A percentile compares a stretch with the other conserved stretches of the same genome.
These are phyloP conservation scores for Galerucella pusilla DNA, from an alignment of 2,888 invertebrate genomes.

Conservation along the genomic window DNA sequence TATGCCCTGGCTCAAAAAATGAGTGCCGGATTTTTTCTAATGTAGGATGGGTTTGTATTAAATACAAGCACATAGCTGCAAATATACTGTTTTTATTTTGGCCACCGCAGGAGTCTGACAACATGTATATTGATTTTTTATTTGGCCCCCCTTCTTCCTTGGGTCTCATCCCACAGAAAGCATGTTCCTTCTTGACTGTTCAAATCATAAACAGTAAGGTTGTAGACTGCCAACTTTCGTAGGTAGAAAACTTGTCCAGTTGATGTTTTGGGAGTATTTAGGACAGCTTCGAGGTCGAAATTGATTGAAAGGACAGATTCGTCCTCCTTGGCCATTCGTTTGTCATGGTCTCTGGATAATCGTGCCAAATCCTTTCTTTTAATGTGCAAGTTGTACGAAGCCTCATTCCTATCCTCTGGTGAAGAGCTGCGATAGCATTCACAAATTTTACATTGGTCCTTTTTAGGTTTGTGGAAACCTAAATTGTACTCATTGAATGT, in stretches of 20 bases:
- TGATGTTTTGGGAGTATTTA: slow-evolving; percentile 50
- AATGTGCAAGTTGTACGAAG: slow-evolving; percentile 37
- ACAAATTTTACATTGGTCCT: slow-evolving; percentile 53
- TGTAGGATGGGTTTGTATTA: no score
- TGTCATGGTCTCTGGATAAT: slow-evolving; percentile 50
- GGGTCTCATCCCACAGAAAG: slow-evolving; percentile 55
- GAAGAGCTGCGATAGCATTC: slow-evolving; percentile 38
- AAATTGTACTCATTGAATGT: no score
- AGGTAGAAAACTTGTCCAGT: slow-evolving; percentile 53
- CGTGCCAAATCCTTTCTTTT: slow-evolving; percentile 46
- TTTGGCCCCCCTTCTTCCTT: slow-evolving; percentile 52
- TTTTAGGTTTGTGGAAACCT: no score
- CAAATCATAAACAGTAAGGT: slow-evolving; percentile 28
- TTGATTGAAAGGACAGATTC: slow-evolving; percentile 48
- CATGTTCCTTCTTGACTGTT: slow-evolving; percentile 50
- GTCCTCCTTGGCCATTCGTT: slow-evolving; percentile 41
- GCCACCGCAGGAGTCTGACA: no score
- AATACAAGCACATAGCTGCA: no score
- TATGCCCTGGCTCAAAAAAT: no score
- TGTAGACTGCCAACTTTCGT: slow-evolving; percentile 54
- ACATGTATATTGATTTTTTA: no score
- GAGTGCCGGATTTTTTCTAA: no score
- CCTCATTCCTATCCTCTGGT: slow-evolving; percentile 41
- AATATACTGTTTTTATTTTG: no score
- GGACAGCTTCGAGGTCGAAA: slow-evolving; percentile 55